Percentiles rank a stretch among this genome's conserved stretches.
Conservation (phyloP, 2,888 invertebrate species). For the Incurvaria masculella region DNA sequence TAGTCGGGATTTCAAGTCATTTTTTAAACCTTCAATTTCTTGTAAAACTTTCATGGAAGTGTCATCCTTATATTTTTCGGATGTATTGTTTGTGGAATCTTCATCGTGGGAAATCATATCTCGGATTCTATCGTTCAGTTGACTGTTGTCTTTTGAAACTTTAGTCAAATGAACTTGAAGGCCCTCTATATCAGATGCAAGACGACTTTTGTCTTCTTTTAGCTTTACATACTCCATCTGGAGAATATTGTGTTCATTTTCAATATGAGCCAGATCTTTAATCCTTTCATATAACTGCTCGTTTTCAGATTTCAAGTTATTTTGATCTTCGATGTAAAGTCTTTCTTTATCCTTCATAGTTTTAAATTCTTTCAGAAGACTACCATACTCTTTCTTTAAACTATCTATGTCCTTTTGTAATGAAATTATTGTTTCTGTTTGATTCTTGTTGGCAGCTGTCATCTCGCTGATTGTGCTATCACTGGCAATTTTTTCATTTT, state of each 20-base stretch:
- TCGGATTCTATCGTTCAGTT: constrained; percentile 43
- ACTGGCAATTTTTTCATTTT: constrained; percentile 12
- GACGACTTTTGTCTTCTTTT: constrained; percentile 42
- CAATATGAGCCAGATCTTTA: constrained; percentile 17
- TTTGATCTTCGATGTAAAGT: background rate
- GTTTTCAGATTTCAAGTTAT: constrained; percentile 6
- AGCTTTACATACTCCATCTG: constrained; percentile 30
- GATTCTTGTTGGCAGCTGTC: background rate
- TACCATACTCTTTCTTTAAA: background rate
- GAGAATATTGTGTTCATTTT: constrained; percentile 20
- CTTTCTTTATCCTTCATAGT: background rate
- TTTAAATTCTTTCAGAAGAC: background rate
- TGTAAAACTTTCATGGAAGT: constrained; percentile 8
- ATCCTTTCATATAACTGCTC: constrained; percentile 16
- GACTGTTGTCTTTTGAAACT: constrained; percentile 49
- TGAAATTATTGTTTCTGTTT: background rate
- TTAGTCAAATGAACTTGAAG: constrained; percentile 45
- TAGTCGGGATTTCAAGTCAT: constrained; percentile 27
- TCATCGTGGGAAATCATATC: constrained; percentile 45
- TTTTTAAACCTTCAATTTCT: constrained; percentile 22
- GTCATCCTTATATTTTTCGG: constrained; percentile 18
- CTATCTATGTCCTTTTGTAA: background rate
- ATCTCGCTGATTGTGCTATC: constrained; percentile 7
- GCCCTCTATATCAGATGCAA: constrained; percentile 46
- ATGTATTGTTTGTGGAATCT: constrained; percentile 28